Percentiles rank a stretch among this genome's conserved stretches.
phyloP scores from a whole-genome alignment of 92 coral and sea anemone species.

The Porites lobata region DNA sequence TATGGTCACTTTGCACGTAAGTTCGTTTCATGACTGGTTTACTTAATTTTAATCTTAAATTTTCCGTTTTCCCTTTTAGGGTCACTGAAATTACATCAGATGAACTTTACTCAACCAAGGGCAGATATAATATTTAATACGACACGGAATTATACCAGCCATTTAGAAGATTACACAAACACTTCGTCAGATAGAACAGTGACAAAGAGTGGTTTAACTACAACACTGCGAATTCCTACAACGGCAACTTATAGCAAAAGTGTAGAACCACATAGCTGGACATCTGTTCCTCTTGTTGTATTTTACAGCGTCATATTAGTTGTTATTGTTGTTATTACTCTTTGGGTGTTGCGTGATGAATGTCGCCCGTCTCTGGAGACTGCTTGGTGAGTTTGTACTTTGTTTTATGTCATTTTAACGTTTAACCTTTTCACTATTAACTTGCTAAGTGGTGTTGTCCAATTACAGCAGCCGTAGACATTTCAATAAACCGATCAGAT shows the following conservation, averaged over 20 bases:
- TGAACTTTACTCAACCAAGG: constrained; percentile 24
- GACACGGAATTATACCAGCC: not conserved
- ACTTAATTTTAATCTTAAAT: not conserved
- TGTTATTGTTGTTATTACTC: not conserved
- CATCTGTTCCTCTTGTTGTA: not conserved
- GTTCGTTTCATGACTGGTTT: not conserved
- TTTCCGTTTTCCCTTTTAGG: not conserved
- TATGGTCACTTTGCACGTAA: too few species aligned
- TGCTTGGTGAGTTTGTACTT: not conserved
- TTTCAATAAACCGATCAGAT: too few species aligned
- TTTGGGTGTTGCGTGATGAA: constrained; percentile 4
- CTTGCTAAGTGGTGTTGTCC: too few species aligned
- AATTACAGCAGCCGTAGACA: too few species aligned
- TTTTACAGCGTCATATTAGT: not conserved
- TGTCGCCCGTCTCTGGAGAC: not conserved
- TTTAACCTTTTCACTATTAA: too few species aligned
- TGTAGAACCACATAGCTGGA: not conserved
- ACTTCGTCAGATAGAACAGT: not conserved
- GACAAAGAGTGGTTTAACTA: not conserved
- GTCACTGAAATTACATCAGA: constrained; percentile 14
- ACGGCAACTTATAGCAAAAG: not conserved
- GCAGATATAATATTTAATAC: not conserved
- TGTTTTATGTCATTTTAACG: too few species aligned
- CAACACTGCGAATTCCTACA: not conserved
- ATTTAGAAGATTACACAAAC: not conserved